Base-by-base conservation (phyloP, 2,797 vertebrate species). In the Mastacembelus armatus region DNA sequence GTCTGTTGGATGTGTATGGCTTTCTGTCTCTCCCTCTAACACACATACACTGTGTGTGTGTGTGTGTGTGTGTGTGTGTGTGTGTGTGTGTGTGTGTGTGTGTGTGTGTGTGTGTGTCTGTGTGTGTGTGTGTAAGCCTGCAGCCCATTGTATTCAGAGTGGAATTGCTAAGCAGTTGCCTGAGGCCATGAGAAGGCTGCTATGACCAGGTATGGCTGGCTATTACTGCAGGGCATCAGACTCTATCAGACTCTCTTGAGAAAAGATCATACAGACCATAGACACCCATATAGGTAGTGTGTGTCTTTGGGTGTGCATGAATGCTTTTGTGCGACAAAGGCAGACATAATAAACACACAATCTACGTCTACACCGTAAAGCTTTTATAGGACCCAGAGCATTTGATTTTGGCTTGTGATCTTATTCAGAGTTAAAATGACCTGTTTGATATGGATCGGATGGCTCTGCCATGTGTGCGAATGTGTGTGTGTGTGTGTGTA, bases 101-200 rank as follows among this genome's bases (percentile, higher is more conserved):
- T 51, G 35, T 62, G 55, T 66, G 48, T 49, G 50, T 57, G 38
- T 67, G 63, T 76, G 39, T 48, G 39, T 74, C 45, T 52, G 48
- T 75, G 56, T 72, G 50, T 61, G 59, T 59, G 64, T 59, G 58
- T 47, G 48, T 40, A 45, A 75, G 85, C 69, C 84, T 77, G 75
- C 77, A 85, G 78, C 79, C 85, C 70, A 89, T 91, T 92, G 91
- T 92, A 92, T 92, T 91, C 92, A 90, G 90, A 90, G 84, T 78
- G 86, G 92, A 94, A 94, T 94, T 90, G 89, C 81, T 93, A 92
- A 94, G 92, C 87, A 93, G 92, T 90, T 88, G 94, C 94, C 93
- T n/a, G 81, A 91, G 92, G 94, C 90, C 80, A 92, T 74, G 87
- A 86, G 83, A 85, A 89, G 85, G 82, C 87, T 91, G 91, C 86